Evolutionary conservation across 2,797 vertebrate genomes (phyloP), one percentile per base, ranked within the genome.

Genomic region (Natrix natrix): DNA sequence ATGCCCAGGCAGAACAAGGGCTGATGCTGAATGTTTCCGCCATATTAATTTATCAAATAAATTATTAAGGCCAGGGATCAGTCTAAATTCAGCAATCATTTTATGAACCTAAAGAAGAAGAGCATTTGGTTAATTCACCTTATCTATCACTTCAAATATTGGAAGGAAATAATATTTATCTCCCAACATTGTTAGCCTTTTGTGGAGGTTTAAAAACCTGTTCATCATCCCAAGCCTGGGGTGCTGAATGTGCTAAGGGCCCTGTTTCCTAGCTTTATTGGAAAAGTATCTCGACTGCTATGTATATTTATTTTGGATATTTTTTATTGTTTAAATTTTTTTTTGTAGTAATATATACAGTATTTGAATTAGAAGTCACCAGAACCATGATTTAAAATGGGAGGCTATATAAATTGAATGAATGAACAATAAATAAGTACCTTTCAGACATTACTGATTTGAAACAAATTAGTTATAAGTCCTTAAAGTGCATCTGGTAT

Each of bases 1-100:
- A 97, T 99, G 99, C 92, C 99, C 98, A 0, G 99, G 99, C 91
- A 99, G 98, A 90, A 99, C 98, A 1, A 99, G 98, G 93, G 98
- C 98, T 93, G 98, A 99, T 6, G 99, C 98, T 0, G 99, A 99
- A 97, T 99, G 99, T 93, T 99, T 99, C 96, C 99, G 99, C 99
- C 99, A 99, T 96, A 99, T 99, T 88, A 99, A 98, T 96, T 99
- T 99, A 97, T 99, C 99, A 96, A 99, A 99, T 92, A 99, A 97
- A 96, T 99, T 99, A 95, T 99, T 99, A 95, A 99, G 98, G n/a
- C 99, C 99, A 0, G 99, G 99, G 96, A 99, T 99, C 95, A 99
- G 97, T 61, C 97, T 98, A 96, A 99, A 99, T 96, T 99, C 99
- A 0, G 99, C 99, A 87, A 99, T 98, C 99, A 99, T 99, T 96